Evolutionary conservation across 2,113 vertebrate genomes (phyloP), one percentile per base, ranked within the genome.

Genomic region (Pollachius pollachius): DNA sequence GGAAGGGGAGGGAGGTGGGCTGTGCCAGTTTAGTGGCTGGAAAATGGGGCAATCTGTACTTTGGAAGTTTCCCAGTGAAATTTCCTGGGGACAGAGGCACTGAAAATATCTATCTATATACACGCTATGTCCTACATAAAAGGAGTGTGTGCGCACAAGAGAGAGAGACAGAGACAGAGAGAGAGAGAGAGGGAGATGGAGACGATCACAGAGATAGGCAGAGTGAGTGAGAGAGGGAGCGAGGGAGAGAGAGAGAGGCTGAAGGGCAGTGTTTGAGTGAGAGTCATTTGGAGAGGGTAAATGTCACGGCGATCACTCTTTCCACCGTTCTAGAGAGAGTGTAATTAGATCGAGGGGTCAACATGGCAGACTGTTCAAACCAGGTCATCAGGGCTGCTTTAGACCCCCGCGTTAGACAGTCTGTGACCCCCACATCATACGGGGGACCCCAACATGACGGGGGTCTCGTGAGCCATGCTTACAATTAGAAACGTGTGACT

Each of bases 41-140:
- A 93, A 93, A 92, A 86, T 93, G 90, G 92, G 92, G 74, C 92
- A 88, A 87, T 93, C 87, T 92, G 92, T 93, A 90, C 92, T 91
- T 91, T 93, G 91, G 92, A 93, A 92, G 90, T 93, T 91, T 92
- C 90, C 92, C 91, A 92, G 90, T 80, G 77, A 90, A 90, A 89
- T 87, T 89, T 92, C 91, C 89, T 88, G 84, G 91, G 92, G 91
- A 90, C 92, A 60, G 58, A 93, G 92, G 90, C 87, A 87, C 92
- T 87, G 91, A 92, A 92, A 92, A 92, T 89, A 91, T 92, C 91
- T 79, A 79, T 91, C 92, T 91, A 90, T 91, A 90, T 90, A 80
- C 89, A 78, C 76, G 52, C 84, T 85, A 81, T 90, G 91, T 89
- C 92, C 91, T 92, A 93, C 87, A 92, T 93, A 90, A 77, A 79